Conservation (phyloP, 92 coral and sea anemone genomes). For the Zoanthus sociatus region DNA sequence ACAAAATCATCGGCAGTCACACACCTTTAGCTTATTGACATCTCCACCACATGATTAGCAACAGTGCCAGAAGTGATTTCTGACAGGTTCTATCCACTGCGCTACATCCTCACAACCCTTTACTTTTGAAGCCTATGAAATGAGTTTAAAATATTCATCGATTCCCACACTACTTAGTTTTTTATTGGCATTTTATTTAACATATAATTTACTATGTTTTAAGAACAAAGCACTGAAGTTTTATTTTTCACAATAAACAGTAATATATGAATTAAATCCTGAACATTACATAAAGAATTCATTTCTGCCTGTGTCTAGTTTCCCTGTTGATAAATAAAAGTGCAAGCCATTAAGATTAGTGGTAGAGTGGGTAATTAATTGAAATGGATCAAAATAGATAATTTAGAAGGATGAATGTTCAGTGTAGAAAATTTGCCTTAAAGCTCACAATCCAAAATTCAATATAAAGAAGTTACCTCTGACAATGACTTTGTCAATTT, state of each 20-base stretch:
- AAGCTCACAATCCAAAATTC: slow-evolving; percentile 1
- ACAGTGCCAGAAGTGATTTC: slow-evolving; percentile 82
- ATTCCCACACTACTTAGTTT: neutral
- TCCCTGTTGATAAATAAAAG: neutral
- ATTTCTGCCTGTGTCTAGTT: neutral
- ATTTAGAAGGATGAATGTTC: neutral
- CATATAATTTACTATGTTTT: slow-evolving; percentile 3
- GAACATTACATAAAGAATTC: too few species aligned
- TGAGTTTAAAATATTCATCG: neutral
- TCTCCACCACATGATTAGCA: slow-evolving; percentile 67
- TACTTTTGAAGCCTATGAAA: slow-evolving; percentile 66
- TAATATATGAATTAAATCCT: neutral
- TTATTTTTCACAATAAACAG: neutral
- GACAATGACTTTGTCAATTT: slow-evolving; percentile 45
- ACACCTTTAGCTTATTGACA: slow-evolving; percentile 61
- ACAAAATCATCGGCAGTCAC: neutral
- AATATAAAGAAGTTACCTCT: slow-evolving; percentile 4
- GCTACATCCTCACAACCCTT: slow-evolving; percentile 61
- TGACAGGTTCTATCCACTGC: slow-evolving; percentile 68
- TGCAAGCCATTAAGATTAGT: neutral
- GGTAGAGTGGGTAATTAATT: neutral
- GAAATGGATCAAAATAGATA: slow-evolving; percentile 7
- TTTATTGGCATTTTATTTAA: neutral
- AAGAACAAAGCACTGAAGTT: slow-evolving; percentile 2
- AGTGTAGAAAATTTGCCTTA: neutral